These are phyloP conservation scores for Idris sp. DNA, from an alignment of 1,140 invertebrate genomes.

Conservation along the genomic window DNA sequence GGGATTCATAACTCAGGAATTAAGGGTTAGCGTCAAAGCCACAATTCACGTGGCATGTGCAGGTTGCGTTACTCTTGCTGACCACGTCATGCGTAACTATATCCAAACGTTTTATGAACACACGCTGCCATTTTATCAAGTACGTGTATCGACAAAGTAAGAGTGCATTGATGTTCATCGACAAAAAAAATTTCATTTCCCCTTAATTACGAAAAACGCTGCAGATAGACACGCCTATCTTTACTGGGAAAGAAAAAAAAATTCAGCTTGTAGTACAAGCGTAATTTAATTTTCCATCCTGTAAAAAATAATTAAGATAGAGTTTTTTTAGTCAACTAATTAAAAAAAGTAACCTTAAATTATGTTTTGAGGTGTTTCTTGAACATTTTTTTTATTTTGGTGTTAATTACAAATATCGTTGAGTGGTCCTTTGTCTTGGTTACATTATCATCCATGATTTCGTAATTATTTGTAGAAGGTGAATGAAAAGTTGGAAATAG, in stretches of 20 bases:
- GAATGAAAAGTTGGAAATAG: conserved; percentile 29
- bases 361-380: too few species aligned
- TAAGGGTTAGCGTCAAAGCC: conserved; percentile 66
- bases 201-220: conserved; percentile 12
- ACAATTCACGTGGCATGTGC: conserved; percentile 70
- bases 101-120: conserved; percentile 41
- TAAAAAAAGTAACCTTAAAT: too few species aligned
- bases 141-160: conserved; percentile 48
- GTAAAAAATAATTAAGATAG: too few species aligned
- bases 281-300: too few species aligned
- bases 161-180: conserved; percentile 34
- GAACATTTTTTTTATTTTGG: too few species aligned
- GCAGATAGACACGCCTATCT: not conserved
- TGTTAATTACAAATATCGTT: too few species aligned
- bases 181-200: conserved; percentile 17
- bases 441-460: conserved; percentile 12
- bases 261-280: too few species aligned
- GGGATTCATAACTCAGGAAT: conserved; percentile 58
- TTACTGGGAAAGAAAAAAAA: too few species aligned
- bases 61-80: conserved; percentile 68
- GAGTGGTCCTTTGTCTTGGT: too few species aligned
- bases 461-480: conserved; percentile 21
- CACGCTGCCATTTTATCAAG: conserved; percentile 44
- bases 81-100: conserved; percentile 60
- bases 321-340: too few species aligned